These are phyloP conservation scores for Cacajao melanocephalus DNA, from an alignment of 2,797 vertebrate species.

Conservation along the genomic window DNA sequence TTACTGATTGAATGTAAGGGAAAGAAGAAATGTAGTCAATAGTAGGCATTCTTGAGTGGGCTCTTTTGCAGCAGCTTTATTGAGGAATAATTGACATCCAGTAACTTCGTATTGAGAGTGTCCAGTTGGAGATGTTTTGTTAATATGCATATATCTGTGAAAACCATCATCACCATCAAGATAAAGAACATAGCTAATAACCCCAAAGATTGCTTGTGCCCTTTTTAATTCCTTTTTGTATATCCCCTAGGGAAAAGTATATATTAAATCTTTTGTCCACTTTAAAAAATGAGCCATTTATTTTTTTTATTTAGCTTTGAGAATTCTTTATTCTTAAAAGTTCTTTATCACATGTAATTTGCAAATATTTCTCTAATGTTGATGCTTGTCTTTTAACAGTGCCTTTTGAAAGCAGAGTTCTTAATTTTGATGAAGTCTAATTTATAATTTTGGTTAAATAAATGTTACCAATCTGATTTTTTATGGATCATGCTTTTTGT, in stretches of 20 bases:
- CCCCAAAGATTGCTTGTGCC: not conserved
- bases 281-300: not conserved
- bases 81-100: not conserved
- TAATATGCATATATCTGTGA: not conserved
- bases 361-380: not conserved
- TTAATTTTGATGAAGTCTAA: conserved; percentile 13
- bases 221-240: not conserved
- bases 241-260: not conserved
- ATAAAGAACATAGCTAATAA: not conserved
- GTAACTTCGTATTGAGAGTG: not conserved
- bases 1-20: not conserved
- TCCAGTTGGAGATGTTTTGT: conserved; percentile 3
- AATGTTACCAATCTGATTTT: not conserved
- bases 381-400: not conserved
- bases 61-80: conserved; percentile 2
- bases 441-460: not conserved
- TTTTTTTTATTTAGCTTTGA: conserved; percentile 29
- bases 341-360: conserved; percentile 3
- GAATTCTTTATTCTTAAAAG: not conserved
- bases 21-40: not conserved
- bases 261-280: not conserved
- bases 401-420: not conserved
- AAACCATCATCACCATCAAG: not conserved
- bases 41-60: not conserved
- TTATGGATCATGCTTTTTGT: not conserved